Conservation (phyloP, 2,888 invertebrate species). For the Drosophila mulleri region DNA sequence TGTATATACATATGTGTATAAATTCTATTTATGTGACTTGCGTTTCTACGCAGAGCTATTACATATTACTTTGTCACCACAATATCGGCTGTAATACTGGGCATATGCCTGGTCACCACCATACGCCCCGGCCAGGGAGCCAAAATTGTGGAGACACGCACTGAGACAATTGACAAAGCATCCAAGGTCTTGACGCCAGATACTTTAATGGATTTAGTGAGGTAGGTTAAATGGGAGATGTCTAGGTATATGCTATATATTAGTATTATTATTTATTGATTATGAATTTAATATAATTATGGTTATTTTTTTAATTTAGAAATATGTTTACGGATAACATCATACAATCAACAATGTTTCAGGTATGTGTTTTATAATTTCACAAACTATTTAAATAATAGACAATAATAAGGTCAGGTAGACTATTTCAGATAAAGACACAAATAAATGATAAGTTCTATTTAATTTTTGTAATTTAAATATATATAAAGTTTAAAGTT, state of each 20-base stretch:
- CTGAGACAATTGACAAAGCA: constrained; percentile 84
- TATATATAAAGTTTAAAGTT: no score
- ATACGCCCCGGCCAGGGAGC: constrained; percentile 92
- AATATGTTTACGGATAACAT: constrained; percentile 97
- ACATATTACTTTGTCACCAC: constrained; percentile 97
- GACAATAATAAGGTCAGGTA: no score
- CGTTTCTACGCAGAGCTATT: constrained; percentile 89
- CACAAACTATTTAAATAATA: background rate
- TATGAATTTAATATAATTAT: background rate
- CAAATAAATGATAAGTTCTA: no score
- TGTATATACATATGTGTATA: no score
- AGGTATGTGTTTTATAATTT: constrained; percentile 86
- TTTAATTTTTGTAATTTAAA: no score
- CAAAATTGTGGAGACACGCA: constrained; percentile 85
- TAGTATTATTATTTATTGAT: no score
- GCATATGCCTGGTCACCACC: constrained; percentile 94
- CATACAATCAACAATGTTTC: constrained; percentile 93
- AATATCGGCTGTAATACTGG: constrained; percentile 94
- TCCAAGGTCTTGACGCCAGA: constrained; percentile 93
- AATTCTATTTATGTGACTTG: background rate
- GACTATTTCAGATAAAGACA: no score
- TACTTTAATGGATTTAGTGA: constrained; percentile 95
- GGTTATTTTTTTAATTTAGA: constrained; percentile 86
- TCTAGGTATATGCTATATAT: background rate
- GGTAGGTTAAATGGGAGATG: constrained; percentile 86